Evolutionary conservation across 1,140 invertebrate species (phyloP).

Genomic region (Drosophila hydei): DNA sequence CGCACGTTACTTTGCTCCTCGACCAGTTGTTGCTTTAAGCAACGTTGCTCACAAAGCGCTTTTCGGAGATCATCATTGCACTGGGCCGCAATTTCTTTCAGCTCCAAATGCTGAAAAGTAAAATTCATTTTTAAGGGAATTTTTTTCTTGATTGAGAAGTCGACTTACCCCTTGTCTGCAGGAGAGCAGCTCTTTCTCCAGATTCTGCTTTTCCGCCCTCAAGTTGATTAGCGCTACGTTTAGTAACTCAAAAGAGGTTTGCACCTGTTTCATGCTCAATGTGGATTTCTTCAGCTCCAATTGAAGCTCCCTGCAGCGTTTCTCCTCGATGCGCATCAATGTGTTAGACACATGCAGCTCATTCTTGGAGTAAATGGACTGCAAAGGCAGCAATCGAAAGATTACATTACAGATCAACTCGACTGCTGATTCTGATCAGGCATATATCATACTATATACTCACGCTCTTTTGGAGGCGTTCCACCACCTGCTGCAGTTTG

Average conservation of each 20-base stretch:
- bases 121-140: background rate
- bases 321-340: conserved; percentile 64
- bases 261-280: conserved; percentile 39
- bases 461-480: conserved; percentile 47
- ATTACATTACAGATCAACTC: too few relatives aligned
- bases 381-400: too few relatives aligned
- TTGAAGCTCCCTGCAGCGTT: conserved; percentile 62
- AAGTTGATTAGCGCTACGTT: conserved; percentile 39
- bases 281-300: conserved; percentile 52
- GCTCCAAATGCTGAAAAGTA: conserved; percentile 16
- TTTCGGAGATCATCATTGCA: conserved; percentile 47
- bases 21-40: conserved; percentile 31
- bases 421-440: too few relatives aligned
- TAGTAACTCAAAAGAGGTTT: conserved; percentile 49
- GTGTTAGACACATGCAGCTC: conserved; percentile 64
- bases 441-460: conserved; percentile 7
- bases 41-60: conserved; percentile 46
- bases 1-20: conserved; percentile 34
- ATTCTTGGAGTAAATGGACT: conserved; percentile 58
- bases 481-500: conserved; percentile 38
- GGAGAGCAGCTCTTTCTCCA: conserved; percentile 33
- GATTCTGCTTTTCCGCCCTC: conserved; percentile 38
- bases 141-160: background rate
- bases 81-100: conserved; percentile 25
- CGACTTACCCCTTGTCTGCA: conserved; percentile 30